These are phyloP conservation scores for Nasua narica DNA, from an alignment of 2,797 vertebrate genomes.

Conservation along the genomic window DNA sequence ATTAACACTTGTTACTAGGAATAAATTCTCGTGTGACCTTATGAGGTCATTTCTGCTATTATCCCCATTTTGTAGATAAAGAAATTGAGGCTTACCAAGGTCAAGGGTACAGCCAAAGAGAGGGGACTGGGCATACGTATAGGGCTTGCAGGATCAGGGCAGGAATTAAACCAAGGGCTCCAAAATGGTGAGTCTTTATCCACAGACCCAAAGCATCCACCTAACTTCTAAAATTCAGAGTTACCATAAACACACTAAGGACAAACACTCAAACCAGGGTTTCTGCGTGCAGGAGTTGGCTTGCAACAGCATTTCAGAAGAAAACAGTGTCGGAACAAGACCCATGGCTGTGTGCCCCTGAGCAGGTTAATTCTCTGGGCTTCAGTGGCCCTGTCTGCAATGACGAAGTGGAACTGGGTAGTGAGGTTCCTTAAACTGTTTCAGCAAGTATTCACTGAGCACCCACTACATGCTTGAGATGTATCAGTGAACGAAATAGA, in stretches of 20 bases:
- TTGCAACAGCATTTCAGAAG: neutral
- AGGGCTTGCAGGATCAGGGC: neutral
- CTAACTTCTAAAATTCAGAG: neutral
- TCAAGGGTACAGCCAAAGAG: neutral
- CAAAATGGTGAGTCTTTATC: neutral
- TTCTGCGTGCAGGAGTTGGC: neutral
- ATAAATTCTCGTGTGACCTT: neutral
- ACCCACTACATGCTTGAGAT: neutral
- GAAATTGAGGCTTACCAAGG: neutral
- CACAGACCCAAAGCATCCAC: neutral
- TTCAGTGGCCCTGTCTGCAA: neutral
- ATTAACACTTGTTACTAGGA: neutral
- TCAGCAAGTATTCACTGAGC: neutral
- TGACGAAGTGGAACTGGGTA: neutral
- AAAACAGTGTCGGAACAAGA: neutral
- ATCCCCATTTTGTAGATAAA: conserved; percentile 8
- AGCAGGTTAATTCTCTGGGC: neutral
- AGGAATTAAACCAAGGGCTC: neutral
- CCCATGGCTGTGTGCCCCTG: neutral
- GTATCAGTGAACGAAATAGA: neutral
- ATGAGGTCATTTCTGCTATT: neutral
- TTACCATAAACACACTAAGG: neutral
- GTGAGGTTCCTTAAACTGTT: neutral
- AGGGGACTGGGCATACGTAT: neutral
- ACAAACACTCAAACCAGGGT: neutral